phyloP scores from a whole-genome alignment of 2,888 invertebrate species.

The Drosophila fulvimacula region DNA sequence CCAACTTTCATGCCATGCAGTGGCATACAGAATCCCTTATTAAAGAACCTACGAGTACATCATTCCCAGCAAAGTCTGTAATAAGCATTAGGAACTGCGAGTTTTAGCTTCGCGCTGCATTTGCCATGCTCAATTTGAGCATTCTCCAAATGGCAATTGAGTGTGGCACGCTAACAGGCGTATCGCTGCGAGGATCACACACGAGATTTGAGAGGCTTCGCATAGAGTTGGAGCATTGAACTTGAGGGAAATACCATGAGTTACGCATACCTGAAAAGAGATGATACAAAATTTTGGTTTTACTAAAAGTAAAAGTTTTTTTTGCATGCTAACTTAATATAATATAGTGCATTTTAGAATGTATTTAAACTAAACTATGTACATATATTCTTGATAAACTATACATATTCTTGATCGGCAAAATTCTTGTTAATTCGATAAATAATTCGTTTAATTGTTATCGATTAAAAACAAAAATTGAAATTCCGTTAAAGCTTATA shows the following conservation, averaged over 20 bases:
- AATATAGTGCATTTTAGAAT: too few species aligned
- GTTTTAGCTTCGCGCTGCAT: constrained; percentile 16
- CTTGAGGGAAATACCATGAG: neutral
- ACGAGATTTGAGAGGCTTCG: neutral
- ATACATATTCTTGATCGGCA: too few species aligned
- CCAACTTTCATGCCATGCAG: constrained; percentile 52
- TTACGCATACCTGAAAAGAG: constrained; percentile 50
- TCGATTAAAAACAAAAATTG: too few species aligned
- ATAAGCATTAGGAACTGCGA: constrained; percentile 69
- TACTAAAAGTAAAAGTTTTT: neutral
- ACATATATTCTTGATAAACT: too few species aligned
- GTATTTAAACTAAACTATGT: too few species aligned
- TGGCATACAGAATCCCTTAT: constrained; percentile 62
- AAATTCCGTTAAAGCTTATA: too few species aligned
- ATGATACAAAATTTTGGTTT: constrained; percentile 16
- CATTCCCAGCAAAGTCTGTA: constrained; percentile 17
- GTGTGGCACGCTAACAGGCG: constrained; percentile 52
- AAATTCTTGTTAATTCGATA: too few species aligned
- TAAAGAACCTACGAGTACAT: constrained; percentile 46
- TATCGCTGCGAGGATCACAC: constrained; percentile 65
- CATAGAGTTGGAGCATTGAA: constrained; percentile 16
- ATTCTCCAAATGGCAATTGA: constrained; percentile 49
- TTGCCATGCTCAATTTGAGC: constrained; percentile 59
- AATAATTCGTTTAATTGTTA: too few species aligned
- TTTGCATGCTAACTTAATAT: too few species aligned